A percentile compares a stretch with the other conserved stretches of the same genome.
Evolutionary conservation across 2,113 vertebrate genomes (phyloP).

Genomic region (Pteruthius melanotis): DNA sequence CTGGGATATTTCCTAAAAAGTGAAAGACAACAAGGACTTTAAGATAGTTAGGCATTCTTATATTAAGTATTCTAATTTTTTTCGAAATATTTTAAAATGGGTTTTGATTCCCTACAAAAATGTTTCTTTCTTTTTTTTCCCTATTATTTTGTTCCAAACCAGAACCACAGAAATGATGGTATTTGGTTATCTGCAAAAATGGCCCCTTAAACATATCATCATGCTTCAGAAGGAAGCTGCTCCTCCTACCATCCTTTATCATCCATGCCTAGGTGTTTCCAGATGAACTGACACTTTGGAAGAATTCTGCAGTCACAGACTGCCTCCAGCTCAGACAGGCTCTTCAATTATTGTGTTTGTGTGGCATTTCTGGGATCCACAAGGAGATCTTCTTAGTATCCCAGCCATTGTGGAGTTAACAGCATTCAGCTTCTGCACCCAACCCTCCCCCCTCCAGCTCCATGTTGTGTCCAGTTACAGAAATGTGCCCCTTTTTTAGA

Average conservation of each 20-base stretch:
- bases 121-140: background rate
- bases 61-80: background rate
- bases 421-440: background rate
- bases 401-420: background rate
- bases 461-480: background rate
- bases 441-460: accelerated
- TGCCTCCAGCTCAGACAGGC: background rate
- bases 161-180: background rate
- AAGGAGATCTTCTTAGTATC: background rate
- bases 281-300: background rate
- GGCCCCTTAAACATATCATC: background rate
- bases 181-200: background rate
- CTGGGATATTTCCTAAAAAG: background rate
- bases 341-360: background rate
- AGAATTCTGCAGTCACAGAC: background rate
- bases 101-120: background rate
- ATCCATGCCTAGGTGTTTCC: background rate
- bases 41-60: background rate
- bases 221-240: background rate
- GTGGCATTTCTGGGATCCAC: background rate
- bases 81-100: background rate
- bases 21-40: background rate
- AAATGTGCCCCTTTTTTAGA: background rate
- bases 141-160: background rate
- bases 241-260: background rate